Evolutionary conservation across 1,140 invertebrate genomes (phyloP), one percentile per base, ranked within the genome.

Genomic region (Tetragonula clypearis): DNA sequence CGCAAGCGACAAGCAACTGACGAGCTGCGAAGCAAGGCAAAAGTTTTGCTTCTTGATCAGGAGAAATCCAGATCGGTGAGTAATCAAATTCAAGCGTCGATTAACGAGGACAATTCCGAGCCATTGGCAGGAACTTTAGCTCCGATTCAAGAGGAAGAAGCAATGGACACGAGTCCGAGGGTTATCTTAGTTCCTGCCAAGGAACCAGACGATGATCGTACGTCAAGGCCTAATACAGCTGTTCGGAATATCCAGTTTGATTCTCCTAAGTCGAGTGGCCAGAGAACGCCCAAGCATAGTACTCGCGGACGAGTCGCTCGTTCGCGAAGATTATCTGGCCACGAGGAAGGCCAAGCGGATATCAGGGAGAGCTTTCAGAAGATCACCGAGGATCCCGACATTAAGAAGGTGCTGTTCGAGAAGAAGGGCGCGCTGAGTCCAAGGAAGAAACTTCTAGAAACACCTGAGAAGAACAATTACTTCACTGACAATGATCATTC

Each of bases 1-100:
- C 96, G 97, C 91, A 97, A 97, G 93, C 95, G 97, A 86, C 95
- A 95, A 74, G 96, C 96, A 23, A 92, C 94, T n/a, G 96, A 97
- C 73, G 96, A 97, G 88, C 93, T 96, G 30, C 94, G 95, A 65
- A 95, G 93, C 86, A 95, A 96, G 60, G 95, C 96, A 85, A 95
- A 95, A 86, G 96, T 94, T 91, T 96, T 96, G 93, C 94, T 97
- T 89, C 95, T 96, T 81, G 94, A 96, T 87, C 90, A 95, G 78
- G 94, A 96, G 30, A 58, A 77, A 41, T 41, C 72, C 55, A 87
- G 11, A 55, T 74, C 60, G 41, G 75, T 72, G 26, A 62, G 26
- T 85, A 60, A 30, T 15, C 76, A 84, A 65, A 56, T n/a, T 73
- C 49, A 74, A 30, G 74, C 71, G 76, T 21, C 66, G 17, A 62